Percentiles rank a stretch among this genome's conserved stretches.
These are phyloP conservation scores for Camponotus pennsylvanicus DNA, from an alignment of 1,140 invertebrate genomes.

Conservation along the genomic window DNA sequence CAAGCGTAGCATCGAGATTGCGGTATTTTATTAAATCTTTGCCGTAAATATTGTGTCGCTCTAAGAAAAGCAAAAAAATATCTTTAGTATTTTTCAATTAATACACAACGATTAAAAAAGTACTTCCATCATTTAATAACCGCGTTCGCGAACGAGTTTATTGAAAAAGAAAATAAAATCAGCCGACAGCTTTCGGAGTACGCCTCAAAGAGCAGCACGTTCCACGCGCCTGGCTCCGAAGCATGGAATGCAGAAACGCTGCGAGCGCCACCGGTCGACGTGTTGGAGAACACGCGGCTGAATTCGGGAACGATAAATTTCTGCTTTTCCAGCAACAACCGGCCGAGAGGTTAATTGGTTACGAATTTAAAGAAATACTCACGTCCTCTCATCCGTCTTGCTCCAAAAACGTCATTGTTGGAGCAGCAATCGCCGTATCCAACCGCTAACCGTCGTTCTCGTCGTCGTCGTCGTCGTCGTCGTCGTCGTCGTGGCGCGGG, in stretches of 20 bases:
- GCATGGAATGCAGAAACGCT: constrained; percentile 44
- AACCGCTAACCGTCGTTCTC: constrained; percentile 58
- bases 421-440: constrained; percentile 46
- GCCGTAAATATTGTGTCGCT: not conserved
- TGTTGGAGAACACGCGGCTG: constrained; percentile 63
- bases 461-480: not conserved
- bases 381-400: not conserved
- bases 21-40: not conserved
- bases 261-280: constrained; percentile 68
- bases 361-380: not conserved
- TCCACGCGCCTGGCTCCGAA: not conserved
- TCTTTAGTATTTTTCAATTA: not conserved
- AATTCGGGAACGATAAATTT: constrained; percentile 35
- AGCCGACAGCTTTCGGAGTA: not conserved
- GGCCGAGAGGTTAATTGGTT: not conserved
- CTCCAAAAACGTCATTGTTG: constrained; percentile 21
- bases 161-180: not conserved
- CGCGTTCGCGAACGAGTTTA: not conserved
- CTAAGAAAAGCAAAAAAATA: not conserved
- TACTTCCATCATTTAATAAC: not conserved
- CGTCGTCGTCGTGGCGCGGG: constrained; percentile 18
- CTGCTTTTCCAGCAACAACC: not conserved
- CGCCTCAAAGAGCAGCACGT: constrained; percentile 33
- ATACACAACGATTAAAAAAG: not conserved
- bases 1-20: not conserved